Conservation (phyloP, 2,888 invertebrate genomes). For the Adelphocoris suturalis region DNA sequence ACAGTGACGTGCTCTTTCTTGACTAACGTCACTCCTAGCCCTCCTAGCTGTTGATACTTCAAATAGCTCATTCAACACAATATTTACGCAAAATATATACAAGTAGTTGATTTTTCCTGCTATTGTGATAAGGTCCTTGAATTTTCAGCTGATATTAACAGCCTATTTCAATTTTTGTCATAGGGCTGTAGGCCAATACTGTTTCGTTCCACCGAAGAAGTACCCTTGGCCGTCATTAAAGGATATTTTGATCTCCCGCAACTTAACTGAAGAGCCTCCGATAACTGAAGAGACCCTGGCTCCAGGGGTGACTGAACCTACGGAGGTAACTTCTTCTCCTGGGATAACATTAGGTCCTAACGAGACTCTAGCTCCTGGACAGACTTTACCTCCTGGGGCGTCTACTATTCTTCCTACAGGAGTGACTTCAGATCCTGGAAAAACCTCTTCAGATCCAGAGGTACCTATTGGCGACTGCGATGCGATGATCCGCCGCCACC, state of each 20-base stretch:
- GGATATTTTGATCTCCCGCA: neutral
- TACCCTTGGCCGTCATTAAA: neutral
- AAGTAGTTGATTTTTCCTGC: too few relatives aligned
- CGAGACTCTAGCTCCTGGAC: neutral
- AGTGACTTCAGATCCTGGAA: neutral
- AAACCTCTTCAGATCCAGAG: neutral
- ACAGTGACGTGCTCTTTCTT: too few relatives aligned
- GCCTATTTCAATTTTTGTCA: too few relatives aligned
- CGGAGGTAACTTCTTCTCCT: neutral
- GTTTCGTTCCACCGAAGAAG: slow-evolving; percentile 11
- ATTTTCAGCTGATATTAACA: too few relatives aligned
- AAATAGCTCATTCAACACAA: too few relatives aligned
- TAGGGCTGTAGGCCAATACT: neutral
- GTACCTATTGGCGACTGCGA: neutral
- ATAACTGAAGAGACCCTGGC: neutral
- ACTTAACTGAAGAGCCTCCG: neutral
- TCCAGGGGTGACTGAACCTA: neutral
- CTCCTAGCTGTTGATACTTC: too few relatives aligned
- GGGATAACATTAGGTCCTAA: neutral
- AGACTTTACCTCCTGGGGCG: neutral
- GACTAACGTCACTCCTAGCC: too few relatives aligned
- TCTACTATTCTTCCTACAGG: neutral
- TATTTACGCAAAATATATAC: too few relatives aligned
- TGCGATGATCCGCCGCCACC: neutral
- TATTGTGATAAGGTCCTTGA: too few relatives aligned